A percentile compares a stretch with the other conserved stretches of the same genome.
phyloP scores from a whole-genome alignment of 2,113 vertebrate genomes.

The Esox niger region DNA sequence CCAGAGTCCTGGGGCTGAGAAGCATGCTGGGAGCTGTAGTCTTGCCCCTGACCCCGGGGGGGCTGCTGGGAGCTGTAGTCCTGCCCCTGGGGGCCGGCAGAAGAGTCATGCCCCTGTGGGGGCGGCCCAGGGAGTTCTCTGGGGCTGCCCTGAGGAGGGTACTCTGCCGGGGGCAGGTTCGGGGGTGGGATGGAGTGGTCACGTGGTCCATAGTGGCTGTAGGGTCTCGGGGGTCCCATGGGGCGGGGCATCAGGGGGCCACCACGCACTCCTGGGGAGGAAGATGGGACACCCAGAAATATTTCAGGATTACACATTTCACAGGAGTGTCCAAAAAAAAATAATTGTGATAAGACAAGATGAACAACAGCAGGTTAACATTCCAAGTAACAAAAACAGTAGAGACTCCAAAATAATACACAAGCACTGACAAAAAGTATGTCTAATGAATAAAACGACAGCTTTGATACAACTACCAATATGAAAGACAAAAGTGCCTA shows the following conservation, averaged over 20 bases:
- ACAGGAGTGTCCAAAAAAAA: too few species aligned
- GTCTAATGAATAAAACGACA: too few species aligned
- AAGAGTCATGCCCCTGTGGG: slow-evolving; percentile 23
- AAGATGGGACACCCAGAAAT: accelerated
- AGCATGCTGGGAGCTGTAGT: slow-evolving; percentile 59
- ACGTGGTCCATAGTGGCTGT: slow-evolving; percentile 64
- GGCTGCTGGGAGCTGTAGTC: slow-evolving; percentile 65
- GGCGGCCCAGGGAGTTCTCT: slow-evolving; percentile 51
- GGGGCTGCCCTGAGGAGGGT: slow-evolving; percentile 53
- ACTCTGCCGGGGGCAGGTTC: slow-evolving; percentile 69
- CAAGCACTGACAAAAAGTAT: too few species aligned
- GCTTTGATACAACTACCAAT: too few species aligned
- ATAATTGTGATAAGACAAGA: too few species aligned
- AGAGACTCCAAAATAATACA: too few species aligned
- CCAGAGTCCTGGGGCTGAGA: slow-evolving; percentile 71
- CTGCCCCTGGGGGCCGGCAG: slow-evolving; percentile 49
- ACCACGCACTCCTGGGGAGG: slow-evolving; percentile 41
- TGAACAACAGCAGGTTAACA: too few species aligned
- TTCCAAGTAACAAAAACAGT: too few species aligned
- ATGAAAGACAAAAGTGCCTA: too few species aligned
- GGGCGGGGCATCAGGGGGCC: slow-evolving; percentile 67
- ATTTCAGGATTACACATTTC: too few species aligned
- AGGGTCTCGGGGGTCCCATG: slow-evolving; percentile 69
- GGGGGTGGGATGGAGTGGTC: slow-evolving; percentile 48
- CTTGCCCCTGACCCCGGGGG: slow-evolving; percentile 46